Evolutionary conservation across 2,888 invertebrate species (phyloP).

Genomic region (Harpalus rufipes): DNA sequence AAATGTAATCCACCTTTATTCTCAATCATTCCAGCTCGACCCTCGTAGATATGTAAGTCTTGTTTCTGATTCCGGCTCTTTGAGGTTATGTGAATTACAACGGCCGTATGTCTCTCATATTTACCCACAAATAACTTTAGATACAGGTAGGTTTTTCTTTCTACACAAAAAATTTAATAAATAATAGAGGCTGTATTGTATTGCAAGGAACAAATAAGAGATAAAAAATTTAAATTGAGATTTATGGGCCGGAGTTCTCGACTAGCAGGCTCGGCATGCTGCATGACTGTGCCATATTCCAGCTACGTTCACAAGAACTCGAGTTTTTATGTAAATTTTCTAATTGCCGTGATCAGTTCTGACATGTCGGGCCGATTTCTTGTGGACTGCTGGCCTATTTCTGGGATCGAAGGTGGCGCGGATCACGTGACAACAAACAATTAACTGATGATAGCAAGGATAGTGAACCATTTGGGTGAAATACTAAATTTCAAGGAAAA

Average conservation of each 20-base stretch:
- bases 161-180: conserved; percentile 13
- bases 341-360: conserved; percentile 65
- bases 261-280: conserved; percentile 5
- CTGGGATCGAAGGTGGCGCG: not conserved
- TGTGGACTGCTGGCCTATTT: conserved; percentile 63
- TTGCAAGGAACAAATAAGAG: conserved; percentile 43
- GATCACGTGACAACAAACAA: conserved; percentile 61
- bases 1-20: too few species aligned
- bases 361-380: conserved; percentile 65
- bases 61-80: not conserved
- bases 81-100: not conserved
- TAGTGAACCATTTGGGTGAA: conserved; percentile 32
- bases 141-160: not conserved
- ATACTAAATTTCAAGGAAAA: conserved; percentile 61
- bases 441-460: conserved; percentile 16
- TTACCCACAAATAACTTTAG: conserved; percentile 6
- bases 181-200: conserved; percentile 45
- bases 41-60: too few species aligned
- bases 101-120: not conserved
- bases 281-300: conserved; percentile 67
- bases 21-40: too few species aligned
- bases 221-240: conserved; percentile 49
- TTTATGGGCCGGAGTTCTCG: conserved; percentile 44
- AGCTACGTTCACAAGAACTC: conserved; percentile 58
- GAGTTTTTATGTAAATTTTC: conserved; percentile 67